Evolutionary conservation across 2,113 vertebrate genomes (phyloP), one percentile per base, ranked within the genome.

Genomic region (Damaliscus lunatus): DNA sequence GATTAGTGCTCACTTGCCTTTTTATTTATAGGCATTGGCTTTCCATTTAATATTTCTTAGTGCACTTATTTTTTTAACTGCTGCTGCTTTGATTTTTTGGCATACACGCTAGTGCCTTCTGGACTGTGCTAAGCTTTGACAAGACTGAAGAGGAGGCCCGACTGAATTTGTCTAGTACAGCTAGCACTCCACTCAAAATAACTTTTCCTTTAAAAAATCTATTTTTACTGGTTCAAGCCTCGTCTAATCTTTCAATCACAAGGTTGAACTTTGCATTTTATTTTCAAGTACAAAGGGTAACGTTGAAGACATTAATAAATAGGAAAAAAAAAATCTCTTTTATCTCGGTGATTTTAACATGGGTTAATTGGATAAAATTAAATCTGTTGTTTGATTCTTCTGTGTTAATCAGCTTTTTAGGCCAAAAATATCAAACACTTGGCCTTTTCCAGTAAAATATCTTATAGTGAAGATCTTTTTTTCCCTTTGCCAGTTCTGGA

Each of bases 121-220:
- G 98, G 98, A 99, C 99, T 99, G 98, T 97, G 98, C 98, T 99
- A 98, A 99, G 99, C 99, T 98, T 97, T 98, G 98, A 99, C 98
- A 99, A 99, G 98, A 93, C 98, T 98, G 98, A 98, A 98, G 98
- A 98, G 98, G 96, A 98, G 98, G 98, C 98, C 98, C 98, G 98
- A 98, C 98, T 98, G 98, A 98, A 99, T 98, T 98, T 98, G 98
- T 98, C 98, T 99, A 98, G 98, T 98, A 98, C 98, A 99, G 98
- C 98, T 98, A 98, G 98, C 98, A 98, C 97, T 98, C 91, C 83
- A 90, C 98, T 98, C 98, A 98, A 99, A 99, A 99, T 99, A 99
- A 96, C 98, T 98, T 88, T 92, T 96, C 91, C 98, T 98, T 98
- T 99, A 98, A 96, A 95, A 74, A 96, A 95, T 97, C 98, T 99